Conservation (phyloP, 2,113 vertebrate genomes). For the Synodontis membranacea region DNA sequence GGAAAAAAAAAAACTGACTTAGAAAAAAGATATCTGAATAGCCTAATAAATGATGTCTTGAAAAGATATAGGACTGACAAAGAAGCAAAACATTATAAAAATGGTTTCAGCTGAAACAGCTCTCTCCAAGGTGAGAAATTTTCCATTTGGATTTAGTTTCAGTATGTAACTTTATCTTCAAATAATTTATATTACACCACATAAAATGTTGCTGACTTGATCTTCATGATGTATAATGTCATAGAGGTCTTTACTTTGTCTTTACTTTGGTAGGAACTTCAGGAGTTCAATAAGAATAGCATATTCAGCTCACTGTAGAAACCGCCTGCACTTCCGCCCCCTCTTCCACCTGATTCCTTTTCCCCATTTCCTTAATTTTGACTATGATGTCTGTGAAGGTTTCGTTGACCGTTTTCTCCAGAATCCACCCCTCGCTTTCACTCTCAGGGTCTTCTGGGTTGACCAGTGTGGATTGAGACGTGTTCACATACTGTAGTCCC, state of each 20-base stretch:
- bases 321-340: slow-evolving; percentile 74
- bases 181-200: neutral
- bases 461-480: slow-evolving; percentile 80
- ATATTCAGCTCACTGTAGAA: slow-evolving; percentile 84
- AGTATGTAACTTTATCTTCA: neutral
- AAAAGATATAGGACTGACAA: neutral
- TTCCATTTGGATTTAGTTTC: neutral
- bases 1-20: too few relatives aligned
- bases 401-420: slow-evolving; percentile 92
- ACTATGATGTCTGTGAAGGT: slow-evolving; percentile 85
- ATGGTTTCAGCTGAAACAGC: neutral
- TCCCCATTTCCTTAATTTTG: slow-evolving; percentile 85
- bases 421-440: slow-evolving; percentile 92
- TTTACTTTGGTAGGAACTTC: slow-evolving; percentile 48
- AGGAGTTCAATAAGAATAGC: slow-evolving; percentile 55
- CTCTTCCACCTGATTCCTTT: slow-evolving; percentile 86
- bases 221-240: slow-evolving; percentile 48
- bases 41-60: neutral
- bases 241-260: slow-evolving; percentile 2
- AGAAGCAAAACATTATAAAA: neutral
- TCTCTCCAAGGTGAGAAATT: neutral
- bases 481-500: slow-evolving; percentile 89
- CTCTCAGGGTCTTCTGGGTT: slow-evolving; percentile 91
- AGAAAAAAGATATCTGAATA: too few relatives aligned
- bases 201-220: slow-evolving; percentile 10